Evolutionary conservation across 1,140 invertebrate genomes (phyloP).

Genomic region (Cydia fagiglandana): DNA sequence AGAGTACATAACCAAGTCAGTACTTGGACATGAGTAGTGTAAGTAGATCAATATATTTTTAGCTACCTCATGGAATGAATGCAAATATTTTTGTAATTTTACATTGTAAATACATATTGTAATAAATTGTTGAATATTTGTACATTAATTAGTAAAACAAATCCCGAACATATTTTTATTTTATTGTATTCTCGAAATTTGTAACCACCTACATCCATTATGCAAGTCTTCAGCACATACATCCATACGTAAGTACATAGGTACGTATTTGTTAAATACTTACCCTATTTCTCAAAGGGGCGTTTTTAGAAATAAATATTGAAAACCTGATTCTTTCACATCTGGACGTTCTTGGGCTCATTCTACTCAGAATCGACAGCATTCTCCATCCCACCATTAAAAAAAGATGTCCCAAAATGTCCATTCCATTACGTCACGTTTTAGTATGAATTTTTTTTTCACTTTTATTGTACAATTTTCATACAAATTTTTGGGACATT

Average conservation of each 20-base stretch:
- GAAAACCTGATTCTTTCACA: too few species aligned
- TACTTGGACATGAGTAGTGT: constrained; percentile 18
- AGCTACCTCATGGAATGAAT: constrained; percentile 10
- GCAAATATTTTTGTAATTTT: constrained; percentile 33
- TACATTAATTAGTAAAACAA: constrained; percentile 24
- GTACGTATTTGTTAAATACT: too few species aligned
- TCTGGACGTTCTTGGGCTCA: too few species aligned
- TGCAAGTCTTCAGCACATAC: not conserved
- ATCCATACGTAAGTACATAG: not conserved
- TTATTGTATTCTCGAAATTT: not conserved
- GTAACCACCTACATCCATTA: not conserved
- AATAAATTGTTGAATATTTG: constrained; percentile 44
- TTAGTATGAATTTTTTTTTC: too few species aligned
- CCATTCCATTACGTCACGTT: too few species aligned
- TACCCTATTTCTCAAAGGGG: too few species aligned
- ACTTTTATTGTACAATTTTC: too few species aligned
- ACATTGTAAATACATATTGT: constrained; percentile 42
- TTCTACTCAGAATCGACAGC: too few species aligned
- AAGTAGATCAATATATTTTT: constrained; percentile 18
- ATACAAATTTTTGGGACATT: too few species aligned
- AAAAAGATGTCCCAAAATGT: too few species aligned
- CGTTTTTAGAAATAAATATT: too few species aligned
- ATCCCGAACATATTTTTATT: not conserved
- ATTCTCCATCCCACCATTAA: too few species aligned
- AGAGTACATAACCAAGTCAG: not conserved